Evolutionary conservation across 2,888 invertebrate species (phyloP), one percentile per base, ranked within the genome.

Genomic region (Aleiodes testaceus): DNA sequence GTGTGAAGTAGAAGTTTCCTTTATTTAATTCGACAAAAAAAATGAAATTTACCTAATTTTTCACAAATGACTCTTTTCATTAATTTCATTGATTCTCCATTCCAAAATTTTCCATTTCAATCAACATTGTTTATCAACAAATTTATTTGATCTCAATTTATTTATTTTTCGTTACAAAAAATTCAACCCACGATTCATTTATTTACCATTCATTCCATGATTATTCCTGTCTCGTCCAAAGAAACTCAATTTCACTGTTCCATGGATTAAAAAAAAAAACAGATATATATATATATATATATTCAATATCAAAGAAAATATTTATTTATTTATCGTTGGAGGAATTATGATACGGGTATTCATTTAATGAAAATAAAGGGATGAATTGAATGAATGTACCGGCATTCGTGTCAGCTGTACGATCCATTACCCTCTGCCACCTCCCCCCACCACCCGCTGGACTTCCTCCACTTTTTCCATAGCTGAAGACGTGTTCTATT

Each of bases 391-490:
- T 65, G 55, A 70, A 70, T 65, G 65, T 70, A 36, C 70, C 70
- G 53, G 42, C 71, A 36, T 22, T 49, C 26, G 50, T 69, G 72
- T 72, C 77, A 75, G 74, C 77, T 77, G 73, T 68, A 36, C 55
- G 26, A 69, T 65, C 69, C 72, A 75, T 77, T 74, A 75, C 36
- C 36, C 36, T 11, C 36, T 2, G 3, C 26, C 5, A 26, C 30
- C 47, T 18, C 36, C 66, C 55, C 16, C 49, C 36, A 9, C 55
- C 22, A 70, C 59, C 66, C 66, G n/a, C 30, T 65, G 47, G n/a
- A 12, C 59, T 55, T 67, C 50, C 66, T 9, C 63, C 49, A 30
- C 36, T 65, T 59, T 59, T 16, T 20, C 36, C 12, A 30, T 7
- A 30, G 30, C 22, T 30, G 16, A 55, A 55, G 55, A 55, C 30